Base-by-base conservation (phyloP, 1,140 invertebrate genomes). In the Hylaeus anthracinus region DNA sequence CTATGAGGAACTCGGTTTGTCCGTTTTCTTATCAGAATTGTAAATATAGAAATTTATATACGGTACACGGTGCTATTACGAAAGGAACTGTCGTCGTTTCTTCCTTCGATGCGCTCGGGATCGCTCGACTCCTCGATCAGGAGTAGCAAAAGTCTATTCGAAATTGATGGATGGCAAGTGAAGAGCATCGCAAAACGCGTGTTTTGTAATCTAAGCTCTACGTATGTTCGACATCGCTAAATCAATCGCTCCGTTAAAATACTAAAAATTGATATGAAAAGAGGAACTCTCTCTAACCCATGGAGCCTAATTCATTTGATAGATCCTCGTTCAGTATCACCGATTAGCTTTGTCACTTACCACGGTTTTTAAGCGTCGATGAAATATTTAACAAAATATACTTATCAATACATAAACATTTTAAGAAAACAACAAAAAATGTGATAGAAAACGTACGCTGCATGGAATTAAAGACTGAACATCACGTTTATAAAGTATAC, bases 191-290 rank as follows among this genome's bases (percentile, higher is more conserved):
- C 45, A 14, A 64, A 26, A 41, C 2, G 15, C 53, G 39, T 55
- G 60, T 56, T 65, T 64, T 3, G 26, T 63, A 75, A 71, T 43
- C 56, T 73, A 78, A 64, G 5, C 9, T 82, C 71, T 77, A 84
- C 12, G 41, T 2, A 73, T 76, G 60, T 61, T 26, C 53, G 9
- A 51, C 45, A 14, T 73, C 48, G 14, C 39, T 69, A 45, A 45
- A 65, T 65, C 39, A 45, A 61, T 65, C 60, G 41, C 9, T 65
- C 72, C 64, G 8, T 79, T 65, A 74, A 45, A 83, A 63, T 80
- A 83, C 45, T 86, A 85, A 37, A 73, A 73, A 80, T 78, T 83
- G 66, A 86, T 86, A 83, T 86, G 64, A 82, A 78, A 69, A 71
- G 70, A 78, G 43, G 43, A 63, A 48, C 45, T 66, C 26, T 10